These are phyloP conservation scores for Ptychochromis oligacanthus DNA, from an alignment of 2,113 vertebrate species.

Conservation along the genomic window DNA sequence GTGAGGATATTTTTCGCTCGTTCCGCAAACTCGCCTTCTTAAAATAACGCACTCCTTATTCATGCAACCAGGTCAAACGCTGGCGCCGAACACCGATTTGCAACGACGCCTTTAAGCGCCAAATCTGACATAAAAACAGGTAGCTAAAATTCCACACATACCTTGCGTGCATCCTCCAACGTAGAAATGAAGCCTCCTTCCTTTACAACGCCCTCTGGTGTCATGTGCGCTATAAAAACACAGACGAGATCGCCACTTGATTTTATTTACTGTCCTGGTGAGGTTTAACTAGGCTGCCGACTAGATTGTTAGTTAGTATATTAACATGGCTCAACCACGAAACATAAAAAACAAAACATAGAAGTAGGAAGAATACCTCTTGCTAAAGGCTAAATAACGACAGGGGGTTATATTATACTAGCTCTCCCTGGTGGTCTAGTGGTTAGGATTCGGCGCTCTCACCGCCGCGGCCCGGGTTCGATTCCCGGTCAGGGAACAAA, in stretches of 20 bases:
- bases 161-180: slow-evolving; percentile 64
- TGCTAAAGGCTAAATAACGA: not conserved
- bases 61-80: not conserved
- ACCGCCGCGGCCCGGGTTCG: slow-evolving; percentile 76
- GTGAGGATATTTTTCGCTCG: not conserved
- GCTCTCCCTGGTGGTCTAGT: slow-evolving; percentile 79
- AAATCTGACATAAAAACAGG: not conserved
- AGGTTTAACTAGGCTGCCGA: not conserved
- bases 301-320: too few species aligned
- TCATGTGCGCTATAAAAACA: not conserved
- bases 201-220: slow-evolving; percentile 62
- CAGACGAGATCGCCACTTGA: not conserved
- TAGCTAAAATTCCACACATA: slow-evolving; percentile 27
- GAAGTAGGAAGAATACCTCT: too few species aligned
- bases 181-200: slow-evolving; percentile 30
- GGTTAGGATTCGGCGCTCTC: slow-evolving; percentile 82
- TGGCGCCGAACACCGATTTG: fast-evolving
- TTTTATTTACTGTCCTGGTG: not conserved
- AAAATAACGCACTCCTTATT: not conserved
- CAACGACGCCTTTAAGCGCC: not conserved
- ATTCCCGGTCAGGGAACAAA: slow-evolving; percentile 71
- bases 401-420: fast-evolving
- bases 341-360: not conserved
- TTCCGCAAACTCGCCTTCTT: not conserved
- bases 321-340: not conserved